Conservation (phyloP, 1,140 invertebrate genomes). For the Drosophila burlai region DNA sequence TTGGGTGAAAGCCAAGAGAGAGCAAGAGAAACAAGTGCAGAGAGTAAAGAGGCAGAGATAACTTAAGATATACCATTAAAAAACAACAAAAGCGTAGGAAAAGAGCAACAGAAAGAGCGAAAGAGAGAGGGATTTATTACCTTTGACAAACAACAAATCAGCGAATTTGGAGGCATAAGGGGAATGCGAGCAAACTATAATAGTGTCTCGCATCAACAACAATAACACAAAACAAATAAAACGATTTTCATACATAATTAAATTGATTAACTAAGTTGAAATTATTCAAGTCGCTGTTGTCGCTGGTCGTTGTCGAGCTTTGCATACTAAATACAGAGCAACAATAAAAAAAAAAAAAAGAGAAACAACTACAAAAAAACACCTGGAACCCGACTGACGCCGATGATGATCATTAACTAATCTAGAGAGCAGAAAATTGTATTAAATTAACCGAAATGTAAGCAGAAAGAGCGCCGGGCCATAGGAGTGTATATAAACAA, state of each 20-base stretch:
- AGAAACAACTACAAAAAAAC: constrained; percentile 5
- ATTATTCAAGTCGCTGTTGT: constrained; percentile 50
- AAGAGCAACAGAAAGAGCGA: background rate
- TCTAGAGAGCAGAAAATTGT: constrained; percentile 66
- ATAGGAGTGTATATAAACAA: constrained; percentile 15
- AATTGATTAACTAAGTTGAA: constrained; percentile 58
- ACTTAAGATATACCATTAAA: background rate
- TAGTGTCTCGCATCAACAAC: constrained; percentile 34
- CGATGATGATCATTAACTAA: constrained; percentile 55
- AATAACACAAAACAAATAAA: constrained; percentile 39
- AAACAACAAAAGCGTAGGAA: background rate
- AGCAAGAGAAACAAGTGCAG: constrained; percentile 2
- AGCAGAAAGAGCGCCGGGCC: constrained; percentile 3
- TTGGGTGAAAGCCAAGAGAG: constrained; percentile 32
- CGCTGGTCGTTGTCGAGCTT: constrained; percentile 28
- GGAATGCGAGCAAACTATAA: constrained; percentile 38
- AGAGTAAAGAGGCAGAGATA: background rate
- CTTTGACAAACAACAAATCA: constrained; percentile 16
- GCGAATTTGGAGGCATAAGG: background rate
- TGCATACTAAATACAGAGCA: constrained; percentile 40
- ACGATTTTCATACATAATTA: constrained; percentile 62
- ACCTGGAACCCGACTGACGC: constrained; percentile 17
- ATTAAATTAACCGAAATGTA: constrained; percentile 52
- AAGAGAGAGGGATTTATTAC: background rate
- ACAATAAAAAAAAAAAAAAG: constrained; percentile 12